Evolutionary conservation across 2,888 invertebrate species (phyloP), one percentile per base, ranked within the genome.

Genomic region (Clusia tigrina): DNA sequence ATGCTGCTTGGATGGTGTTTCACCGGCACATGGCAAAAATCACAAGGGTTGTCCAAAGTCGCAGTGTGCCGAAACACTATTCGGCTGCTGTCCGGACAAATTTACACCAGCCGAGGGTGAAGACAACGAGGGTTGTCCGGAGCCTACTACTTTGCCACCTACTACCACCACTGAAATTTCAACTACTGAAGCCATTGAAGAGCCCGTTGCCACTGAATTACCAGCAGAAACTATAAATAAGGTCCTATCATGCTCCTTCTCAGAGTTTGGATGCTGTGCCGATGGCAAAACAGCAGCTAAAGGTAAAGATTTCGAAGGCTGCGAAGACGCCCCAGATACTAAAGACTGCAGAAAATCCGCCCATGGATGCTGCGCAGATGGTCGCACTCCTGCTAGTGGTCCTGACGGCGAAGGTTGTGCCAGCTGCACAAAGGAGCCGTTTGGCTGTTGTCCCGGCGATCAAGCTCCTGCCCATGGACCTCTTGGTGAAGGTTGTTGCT

Each of bases 371-470:
- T 94, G 94, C 76, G 87, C 87, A 6, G 92, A 93, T 81, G 88
- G 88, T 17, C 83, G 84, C 26, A 89, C 87, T 0, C 48, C 77
- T 86, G 92, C 93, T 67, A 82, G 85, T 69, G 94, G 95, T 12
- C 87, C 88, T 5, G 85, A 89, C 60, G 85, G 87, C 69, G 88
- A 90, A 78, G 96, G 95, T 2, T 97, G 97, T 78, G 85, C 88
- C 67, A 84, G 88, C 0, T 94, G 94, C 80, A 86, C 88, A 24
- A 85, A 86, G 1, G 88, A 90, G 25, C 86, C 87, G 0, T 91
- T 89, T 79, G 96, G 97, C 2, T 98, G 98, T 79, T 98, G 98
- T 76, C 88, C 89, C 1, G 96, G 98, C 78, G 89, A 89, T 2
- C 83, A 88, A 71, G 94, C 94, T 0, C 89, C 94, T 0, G 94